These are phyloP conservation scores for Xenops minutus DNA, from an alignment of 2,797 vertebrate genomes.

Conservation along the genomic window DNA sequence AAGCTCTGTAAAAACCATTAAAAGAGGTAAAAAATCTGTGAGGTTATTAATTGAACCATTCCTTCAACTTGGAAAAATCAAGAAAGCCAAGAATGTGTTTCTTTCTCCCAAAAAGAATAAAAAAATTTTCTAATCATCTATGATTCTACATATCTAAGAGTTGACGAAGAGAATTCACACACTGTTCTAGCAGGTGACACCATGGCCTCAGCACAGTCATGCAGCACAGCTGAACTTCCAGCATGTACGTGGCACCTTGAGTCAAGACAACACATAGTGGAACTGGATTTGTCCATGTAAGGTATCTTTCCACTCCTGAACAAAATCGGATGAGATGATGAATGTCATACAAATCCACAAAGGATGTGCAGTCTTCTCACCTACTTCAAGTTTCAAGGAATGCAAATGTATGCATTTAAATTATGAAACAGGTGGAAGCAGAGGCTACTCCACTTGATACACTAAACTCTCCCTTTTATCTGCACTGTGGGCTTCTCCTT, in stretches of 20 bases:
- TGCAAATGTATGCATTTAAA: background rate
- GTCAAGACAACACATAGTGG: background rate
- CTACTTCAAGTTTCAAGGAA: background rate
- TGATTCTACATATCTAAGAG: background rate
- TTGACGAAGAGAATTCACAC: background rate
- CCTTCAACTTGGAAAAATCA: background rate
- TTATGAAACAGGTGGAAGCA: background rate
- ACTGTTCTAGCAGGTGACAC: background rate
- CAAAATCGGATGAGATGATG: background rate
- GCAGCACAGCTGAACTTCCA: background rate
- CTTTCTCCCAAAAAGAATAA: background rate
- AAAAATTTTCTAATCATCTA: background rate
- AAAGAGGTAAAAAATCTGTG: background rate
- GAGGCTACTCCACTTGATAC: background rate
- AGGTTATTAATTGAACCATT: background rate
- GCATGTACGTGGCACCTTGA: background rate
- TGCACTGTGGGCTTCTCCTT: background rate
- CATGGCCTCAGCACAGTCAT: background rate
- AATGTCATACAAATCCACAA: background rate
- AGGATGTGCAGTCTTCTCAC: background rate
- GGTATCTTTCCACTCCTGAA: background rate
- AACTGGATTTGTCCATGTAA: background rate
- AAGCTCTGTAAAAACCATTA: background rate
- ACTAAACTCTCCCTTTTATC: background rate
- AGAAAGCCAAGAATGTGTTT: background rate